Percentiles rank a stretch among this genome's conserved stretches.
Conservation (phyloP, 2,888 invertebrate genomes). For the Muscina levida region DNA sequence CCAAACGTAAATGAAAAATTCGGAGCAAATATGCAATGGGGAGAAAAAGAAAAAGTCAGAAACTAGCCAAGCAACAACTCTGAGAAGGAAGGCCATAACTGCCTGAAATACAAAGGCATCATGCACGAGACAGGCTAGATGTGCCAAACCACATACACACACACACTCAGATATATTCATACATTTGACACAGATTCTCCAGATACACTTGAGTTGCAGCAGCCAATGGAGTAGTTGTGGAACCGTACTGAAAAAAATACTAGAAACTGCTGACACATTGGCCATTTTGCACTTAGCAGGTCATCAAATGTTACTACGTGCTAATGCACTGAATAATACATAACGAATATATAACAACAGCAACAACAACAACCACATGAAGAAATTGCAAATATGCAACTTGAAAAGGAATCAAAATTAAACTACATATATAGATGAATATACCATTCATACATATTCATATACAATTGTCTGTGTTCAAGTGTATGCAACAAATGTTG, state of each 20-base stretch:
- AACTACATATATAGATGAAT: too few species aligned
- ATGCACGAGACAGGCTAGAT: neutral
- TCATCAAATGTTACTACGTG: slow-evolving; percentile 59
- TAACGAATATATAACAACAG: slow-evolving; percentile 13
- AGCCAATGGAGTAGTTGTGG: neutral
- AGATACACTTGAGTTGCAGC: neutral
- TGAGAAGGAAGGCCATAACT: neutral
- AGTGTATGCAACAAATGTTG: too few species aligned
- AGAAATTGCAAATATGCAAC: too few species aligned
- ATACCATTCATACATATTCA: too few species aligned
- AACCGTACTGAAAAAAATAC: slow-evolving; percentile 6
- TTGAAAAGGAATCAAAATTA: too few species aligned
- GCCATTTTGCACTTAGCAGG: slow-evolving; percentile 54
- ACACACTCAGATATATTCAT: neutral
- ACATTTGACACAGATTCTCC: neutral
- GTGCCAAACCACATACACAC: slow-evolving; percentile 9
- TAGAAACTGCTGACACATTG: slow-evolving; percentile 43
- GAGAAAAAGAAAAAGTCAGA: neutral
- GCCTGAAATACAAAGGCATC: neutral
- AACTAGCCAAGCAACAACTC: neutral
- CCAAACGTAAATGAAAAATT: slow-evolving; percentile 8
- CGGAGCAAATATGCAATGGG: slow-evolving; percentile 17
- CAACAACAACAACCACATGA: neutral
- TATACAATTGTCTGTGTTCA: too few species aligned
- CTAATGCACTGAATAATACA: slow-evolving; percentile 58